Base-by-base conservation (phyloP, 2,888 invertebrate species). In the Polydrusus pterygomalis region DNA sequence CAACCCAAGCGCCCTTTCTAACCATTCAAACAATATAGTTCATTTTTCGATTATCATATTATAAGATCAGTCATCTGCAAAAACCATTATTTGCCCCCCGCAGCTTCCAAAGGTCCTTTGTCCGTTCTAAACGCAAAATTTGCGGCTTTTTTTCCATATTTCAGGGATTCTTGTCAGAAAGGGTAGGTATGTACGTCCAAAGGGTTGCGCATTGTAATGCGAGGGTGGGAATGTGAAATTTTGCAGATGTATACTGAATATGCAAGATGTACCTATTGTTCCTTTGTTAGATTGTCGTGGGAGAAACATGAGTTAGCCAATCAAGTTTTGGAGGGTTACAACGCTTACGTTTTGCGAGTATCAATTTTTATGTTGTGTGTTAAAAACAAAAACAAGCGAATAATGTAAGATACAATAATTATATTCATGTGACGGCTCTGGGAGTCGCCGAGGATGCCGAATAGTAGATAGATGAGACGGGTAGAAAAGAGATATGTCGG, bases 51-150 rank as follows among this genome's bases (percentile, higher is more conserved):
- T 73, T 73, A 73, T 73, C 73, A 67, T 51, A 68, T 68, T 58
- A 60, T 49, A 34, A 62, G 68, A 73, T 73, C 68, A 30, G 60
- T 73, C 73, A 73, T 62, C 71, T 71, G 71, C 71, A 63, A 71
- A 51, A 49, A 67, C 63, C 54, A 8, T 54, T 38, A 20, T 11
- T n/a, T 51, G 62, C 73, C 68, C 73, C 68, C 73, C 58, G 68
- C 68, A 62, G 73, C 20, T 43, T 67, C 15, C 51, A n/a, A n/a
- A 18, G 15, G 17, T 15, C 65, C 17, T 38, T 67, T 67, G 51
- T 67, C 34, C 38, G n/a, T 30, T 38, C 51, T n/a, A 9, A 67
- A 18, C 11, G 30, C 38, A 58, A 67, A 64, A 47, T 64, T 51
- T 18, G 65, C 65, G 40, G 51, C 38, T 17, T 71, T 72, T 73